Evolutionary conservation across 2,113 vertebrate species (phyloP), one percentile per base, ranked within the genome.

Genomic region (Callionymus lyra): DNA sequence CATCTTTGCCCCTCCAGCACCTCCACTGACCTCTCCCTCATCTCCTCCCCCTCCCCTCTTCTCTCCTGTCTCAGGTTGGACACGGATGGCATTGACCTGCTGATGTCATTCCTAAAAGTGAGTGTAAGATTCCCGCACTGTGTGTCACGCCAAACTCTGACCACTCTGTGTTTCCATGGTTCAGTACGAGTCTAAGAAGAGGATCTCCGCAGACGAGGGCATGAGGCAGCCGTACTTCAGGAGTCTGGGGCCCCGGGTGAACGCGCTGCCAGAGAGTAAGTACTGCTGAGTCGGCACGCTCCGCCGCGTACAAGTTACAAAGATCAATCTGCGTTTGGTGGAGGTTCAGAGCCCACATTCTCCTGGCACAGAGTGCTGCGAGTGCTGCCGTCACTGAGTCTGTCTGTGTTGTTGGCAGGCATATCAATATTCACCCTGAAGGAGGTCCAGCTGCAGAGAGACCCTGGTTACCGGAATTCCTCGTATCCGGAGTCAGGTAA

Each of bases 351-450:
- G 46, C 44, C 52, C n/a, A 38, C 38, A 17, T 59, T 62, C 47
- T 58, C 54, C 34, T 35, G 37, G 44, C 53, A 45, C 16, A 19
- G 59, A 62, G 52, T 44, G 47, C 27, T 58, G 54, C 42, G 21
- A 27, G 4, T 27, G 21, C 21, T 27, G 21, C 21, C 21, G 21
- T 27, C 21, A 27, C 37, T 33, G 38, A 16, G 53, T 68, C 51
- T 31, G 34, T 57, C n/a, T 41, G 1, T 63, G 38, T 71, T 11
- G 21, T 47, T 53, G 86, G 37, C 82, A 96, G 92, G 79, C 79
- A 72, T 89, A 68, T 95, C 92, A 72, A 90, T 96, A 88, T 96
- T 96, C 83, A 94, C 90, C 77, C 84, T 94, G 87, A 95, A 91
- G 86, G 92, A 95, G 77, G 88, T 96, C 77, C 91, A 93, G 16